These are phyloP conservation scores for Tetraneura akinire DNA, from an alignment of 1,140 invertebrate genomes.

Conservation along the genomic window DNA sequence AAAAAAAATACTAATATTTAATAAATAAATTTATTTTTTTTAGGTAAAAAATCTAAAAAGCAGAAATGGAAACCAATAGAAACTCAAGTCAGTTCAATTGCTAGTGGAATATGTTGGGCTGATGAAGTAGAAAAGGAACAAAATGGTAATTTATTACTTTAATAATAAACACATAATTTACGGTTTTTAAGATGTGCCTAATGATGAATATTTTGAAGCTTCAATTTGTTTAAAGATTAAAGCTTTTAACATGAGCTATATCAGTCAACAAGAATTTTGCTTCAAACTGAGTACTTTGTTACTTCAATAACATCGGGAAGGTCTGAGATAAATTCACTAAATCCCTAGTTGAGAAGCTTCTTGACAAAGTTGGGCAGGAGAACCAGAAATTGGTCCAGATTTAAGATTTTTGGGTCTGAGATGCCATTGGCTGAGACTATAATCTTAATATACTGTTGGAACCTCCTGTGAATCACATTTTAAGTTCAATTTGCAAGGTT, in stretches of 20 bases:
- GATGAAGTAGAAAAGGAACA: conserved; percentile 71
- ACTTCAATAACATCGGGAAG: conserved; percentile 53
- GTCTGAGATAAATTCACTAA: conserved; percentile 50
- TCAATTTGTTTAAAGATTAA: not conserved
- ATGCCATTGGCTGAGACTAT: conserved; percentile 47
- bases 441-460: conserved; percentile 50
- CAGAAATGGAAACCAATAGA: conserved; percentile 72
- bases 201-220: conserved; percentile 48
- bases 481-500: conserved; percentile 54
- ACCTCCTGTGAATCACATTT: conserved; percentile 52
- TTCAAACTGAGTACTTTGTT: conserved; percentile 53
- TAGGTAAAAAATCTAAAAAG: conserved; percentile 77
- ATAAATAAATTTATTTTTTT: conserved; percentile 52
- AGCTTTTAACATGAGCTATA: conserved; percentile 55
- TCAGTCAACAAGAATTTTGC: conserved; percentile 59
- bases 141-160: conserved; percentile 52
- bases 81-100: conserved; percentile 69
- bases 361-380: conserved; percentile 51
- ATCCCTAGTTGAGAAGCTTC: conserved; percentile 50
- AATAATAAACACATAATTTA: not conserved
- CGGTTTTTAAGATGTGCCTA: not conserved
- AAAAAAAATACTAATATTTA: too few relatives aligned
- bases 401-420: conserved; percentile 42
- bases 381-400: conserved; percentile 53
- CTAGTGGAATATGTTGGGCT: conserved; percentile 69